A percentile compares a stretch with the other conserved stretches of the same genome.
Evolutionary conservation across 2,113 vertebrate species (phyloP).

Genomic region (zebrafish (Danio rerio)): DNA sequence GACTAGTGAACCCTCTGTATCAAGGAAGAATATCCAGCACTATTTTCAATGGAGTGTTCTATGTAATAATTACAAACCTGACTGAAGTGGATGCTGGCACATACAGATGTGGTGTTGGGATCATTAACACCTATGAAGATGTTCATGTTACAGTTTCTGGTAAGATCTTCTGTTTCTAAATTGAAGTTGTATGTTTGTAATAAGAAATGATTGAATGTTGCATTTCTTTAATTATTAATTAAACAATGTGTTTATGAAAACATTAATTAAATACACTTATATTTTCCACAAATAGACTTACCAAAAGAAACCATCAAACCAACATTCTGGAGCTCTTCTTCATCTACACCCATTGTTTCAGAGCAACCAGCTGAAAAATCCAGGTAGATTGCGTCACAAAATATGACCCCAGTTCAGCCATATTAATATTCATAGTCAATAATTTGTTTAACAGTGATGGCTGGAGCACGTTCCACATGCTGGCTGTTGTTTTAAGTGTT

Average conservation of each 20-base stretch:
- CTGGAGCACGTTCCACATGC: slow-evolving; percentile 49
- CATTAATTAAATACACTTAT: too few species aligned
- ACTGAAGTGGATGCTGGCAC: slow-evolving; percentile 62
- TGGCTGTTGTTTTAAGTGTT: slow-evolving; percentile 58
- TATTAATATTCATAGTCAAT: background rate
- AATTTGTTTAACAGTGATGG: slow-evolving; percentile 52
- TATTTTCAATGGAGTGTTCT: slow-evolving; percentile 58
- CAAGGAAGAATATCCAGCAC: slow-evolving; percentile 64
- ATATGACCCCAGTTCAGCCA: background rate
- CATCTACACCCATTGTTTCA: slow-evolving; percentile 28
- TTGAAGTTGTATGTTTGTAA: background rate
- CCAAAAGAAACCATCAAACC: slow-evolving; percentile 31
- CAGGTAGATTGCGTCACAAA: slow-evolving; percentile 56
- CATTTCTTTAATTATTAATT: background rate
- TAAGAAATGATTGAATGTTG: background rate
- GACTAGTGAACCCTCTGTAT: slow-evolving; percentile 56
- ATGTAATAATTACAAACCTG: slow-evolving; percentile 68
- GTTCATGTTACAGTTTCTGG: slow-evolving; percentile 64
- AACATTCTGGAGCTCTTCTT: background rate
- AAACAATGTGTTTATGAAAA: too few species aligned
- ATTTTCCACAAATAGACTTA: background rate
- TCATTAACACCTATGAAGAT: slow-evolving; percentile 53
- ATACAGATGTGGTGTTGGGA: slow-evolving; percentile 69
- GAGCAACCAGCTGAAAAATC: slow-evolving; percentile 47
- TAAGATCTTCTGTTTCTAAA: slow-evolving; percentile 55